These are phyloP conservation scores for Parotocinclus haroldoi DNA, from an alignment of 2,797 vertebrate species.

Conservation along the genomic window DNA sequence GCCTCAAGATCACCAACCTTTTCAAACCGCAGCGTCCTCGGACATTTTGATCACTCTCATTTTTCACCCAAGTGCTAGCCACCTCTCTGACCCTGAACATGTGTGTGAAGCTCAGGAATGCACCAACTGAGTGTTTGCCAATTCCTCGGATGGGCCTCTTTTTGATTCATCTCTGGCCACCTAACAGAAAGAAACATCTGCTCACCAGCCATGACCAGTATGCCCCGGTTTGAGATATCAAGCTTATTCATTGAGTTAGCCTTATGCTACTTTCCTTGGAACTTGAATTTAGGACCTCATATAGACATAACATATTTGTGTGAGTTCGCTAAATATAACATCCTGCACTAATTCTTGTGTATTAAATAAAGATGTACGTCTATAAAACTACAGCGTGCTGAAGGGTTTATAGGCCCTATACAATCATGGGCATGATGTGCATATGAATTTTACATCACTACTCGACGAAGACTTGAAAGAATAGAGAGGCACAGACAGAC, in stretches of 20 bases:
- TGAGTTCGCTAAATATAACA: too few species aligned
- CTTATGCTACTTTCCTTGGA: not conserved
- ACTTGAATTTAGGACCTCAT: not conserved
- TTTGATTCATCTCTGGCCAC: slow-evolving; percentile 7
- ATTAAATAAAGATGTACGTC: too few species aligned
- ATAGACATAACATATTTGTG: too few species aligned
- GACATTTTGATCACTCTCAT: slow-evolving; percentile 17
- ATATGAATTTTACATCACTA: too few species aligned
- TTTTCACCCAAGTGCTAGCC: slow-evolving; percentile 23
- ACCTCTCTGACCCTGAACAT: slow-evolving; percentile 11
- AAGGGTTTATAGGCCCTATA: too few species aligned
- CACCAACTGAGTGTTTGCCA: not conserved
- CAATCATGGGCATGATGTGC: too few species aligned
- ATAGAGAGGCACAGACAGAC: too few species aligned
- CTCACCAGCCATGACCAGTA: slow-evolving; percentile 4
- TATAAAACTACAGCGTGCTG: too few species aligned
- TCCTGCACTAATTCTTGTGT: too few species aligned
- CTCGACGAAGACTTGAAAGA: too few species aligned
- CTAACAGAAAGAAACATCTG: slow-evolving; percentile 4
- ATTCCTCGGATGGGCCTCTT: not conserved
- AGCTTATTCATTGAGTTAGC: slow-evolving; percentile 3
- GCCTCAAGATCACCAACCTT: slow-evolving; percentile 2
- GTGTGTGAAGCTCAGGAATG: slow-evolving; percentile 35
- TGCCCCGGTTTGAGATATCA: not conserved
- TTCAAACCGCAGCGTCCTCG: not conserved